Evolutionary conservation across 2,797 vertebrate species (phyloP).

Genomic region (Petrocephalus sullivani): DNA sequence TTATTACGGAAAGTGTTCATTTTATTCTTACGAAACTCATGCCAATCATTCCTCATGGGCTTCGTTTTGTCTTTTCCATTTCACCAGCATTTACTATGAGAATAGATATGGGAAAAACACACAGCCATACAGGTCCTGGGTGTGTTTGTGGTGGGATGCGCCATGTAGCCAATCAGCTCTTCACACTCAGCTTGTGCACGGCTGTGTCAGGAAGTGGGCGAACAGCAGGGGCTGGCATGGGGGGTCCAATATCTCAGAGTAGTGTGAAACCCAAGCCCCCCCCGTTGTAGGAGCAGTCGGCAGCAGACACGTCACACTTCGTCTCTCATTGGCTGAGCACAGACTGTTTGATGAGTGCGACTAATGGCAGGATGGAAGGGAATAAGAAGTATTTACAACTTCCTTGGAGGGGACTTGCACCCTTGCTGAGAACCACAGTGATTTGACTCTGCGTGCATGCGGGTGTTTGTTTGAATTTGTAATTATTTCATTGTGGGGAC

Average conservation of each 20-base stretch:
- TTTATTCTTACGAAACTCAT: not conserved
- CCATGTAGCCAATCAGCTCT: not conserved
- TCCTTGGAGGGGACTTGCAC: not conserved
- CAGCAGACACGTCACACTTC: not conserved
- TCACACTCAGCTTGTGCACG: not conserved
- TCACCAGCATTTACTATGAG: not conserved
- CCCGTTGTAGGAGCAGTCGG: not conserved
- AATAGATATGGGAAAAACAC: not conserved
- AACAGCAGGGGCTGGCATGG: not conserved
- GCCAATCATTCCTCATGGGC: not conserved
- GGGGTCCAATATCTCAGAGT: not conserved
- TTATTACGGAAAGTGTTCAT: not conserved
- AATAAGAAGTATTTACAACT: not conserved
- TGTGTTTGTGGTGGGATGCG: not conserved
- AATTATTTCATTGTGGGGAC: not conserved
- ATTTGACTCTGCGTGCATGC: constrained; percentile 15
- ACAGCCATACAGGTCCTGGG: not conserved
- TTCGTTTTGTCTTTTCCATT: not conserved
- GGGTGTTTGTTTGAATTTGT: not conserved
- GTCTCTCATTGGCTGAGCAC: not conserved
- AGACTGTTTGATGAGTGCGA: not conserved
- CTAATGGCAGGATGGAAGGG: constrained; percentile 9
- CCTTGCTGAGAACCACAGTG: not conserved
- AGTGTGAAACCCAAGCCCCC: not conserved
- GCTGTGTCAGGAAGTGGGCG: not conserved